Evolutionary conservation across 2,797 vertebrate genomes (phyloP).

Genomic region (Falco peregrinus): DNA sequence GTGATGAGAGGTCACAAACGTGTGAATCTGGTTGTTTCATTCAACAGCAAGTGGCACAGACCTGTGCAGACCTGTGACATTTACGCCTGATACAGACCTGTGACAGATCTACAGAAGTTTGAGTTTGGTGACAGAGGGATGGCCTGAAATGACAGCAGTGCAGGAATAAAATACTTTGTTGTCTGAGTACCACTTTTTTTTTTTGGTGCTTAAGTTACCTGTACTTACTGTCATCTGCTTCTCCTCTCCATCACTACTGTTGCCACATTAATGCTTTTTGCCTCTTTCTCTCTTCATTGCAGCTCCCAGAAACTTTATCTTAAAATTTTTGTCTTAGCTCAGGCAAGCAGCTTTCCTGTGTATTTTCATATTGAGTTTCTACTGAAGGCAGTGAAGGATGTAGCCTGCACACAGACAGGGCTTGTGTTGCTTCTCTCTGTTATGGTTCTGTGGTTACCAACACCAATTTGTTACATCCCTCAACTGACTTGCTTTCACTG

Average conservation of each 20-base stretch:
- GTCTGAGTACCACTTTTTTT: neutral
- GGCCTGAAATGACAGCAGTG: neutral
- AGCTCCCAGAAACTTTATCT: neutral
- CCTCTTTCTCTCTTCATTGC: neutral
- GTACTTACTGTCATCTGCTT: neutral
- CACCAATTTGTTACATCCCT: neutral
- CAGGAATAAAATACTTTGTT: neutral
- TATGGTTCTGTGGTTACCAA: constrained; percentile 53
- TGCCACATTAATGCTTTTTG: neutral
- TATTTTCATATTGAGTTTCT: neutral
- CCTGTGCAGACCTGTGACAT: neutral
- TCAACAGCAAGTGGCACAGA: neutral
- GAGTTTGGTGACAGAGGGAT: neutral
- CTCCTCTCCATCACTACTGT: neutral
- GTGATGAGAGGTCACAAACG: neutral
- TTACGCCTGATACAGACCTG: neutral
- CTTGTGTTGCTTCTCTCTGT: neutral
- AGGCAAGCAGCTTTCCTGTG: neutral
- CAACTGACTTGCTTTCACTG: neutral
- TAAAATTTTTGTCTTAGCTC: neutral
- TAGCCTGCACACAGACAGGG: neutral
- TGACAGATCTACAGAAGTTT: neutral
- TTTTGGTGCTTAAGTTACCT: neutral
- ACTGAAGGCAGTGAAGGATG: neutral
- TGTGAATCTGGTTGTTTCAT: rapidly evolving